A percentile compares a stretch with the other conserved stretches of the same genome.
These are phyloP conservation scores for Cryptoblepharus egeriae DNA, from an alignment of 2,797 vertebrate species.

Conservation along the genomic window DNA sequence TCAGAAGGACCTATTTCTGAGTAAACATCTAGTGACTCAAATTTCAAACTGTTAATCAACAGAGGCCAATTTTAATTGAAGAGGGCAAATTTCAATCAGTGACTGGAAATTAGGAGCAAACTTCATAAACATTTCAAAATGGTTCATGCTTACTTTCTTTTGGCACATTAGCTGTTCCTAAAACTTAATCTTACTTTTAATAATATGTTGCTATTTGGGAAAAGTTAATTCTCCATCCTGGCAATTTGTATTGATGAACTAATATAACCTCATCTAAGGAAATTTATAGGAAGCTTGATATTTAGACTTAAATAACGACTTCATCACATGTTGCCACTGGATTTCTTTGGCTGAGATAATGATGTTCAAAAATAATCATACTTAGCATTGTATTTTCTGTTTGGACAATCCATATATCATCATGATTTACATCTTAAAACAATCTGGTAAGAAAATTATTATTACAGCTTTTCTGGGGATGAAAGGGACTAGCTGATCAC, in stretches of 20 bases:
- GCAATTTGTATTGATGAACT: slow-evolving; percentile 4
- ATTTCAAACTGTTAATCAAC: neutral
- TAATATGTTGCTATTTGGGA: slow-evolving; percentile 13
- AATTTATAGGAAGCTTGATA: neutral
- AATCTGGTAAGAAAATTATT: too few species aligned
- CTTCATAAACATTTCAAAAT: neutral
- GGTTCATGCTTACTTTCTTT: neutral
- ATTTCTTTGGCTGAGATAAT: neutral
- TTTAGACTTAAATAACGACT: neutral
- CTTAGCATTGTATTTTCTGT: too few species aligned
- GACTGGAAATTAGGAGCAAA: neutral
- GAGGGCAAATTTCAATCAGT: neutral
- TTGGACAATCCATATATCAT: too few species aligned
- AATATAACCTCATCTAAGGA: neutral
- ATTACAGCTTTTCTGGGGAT: too few species aligned
- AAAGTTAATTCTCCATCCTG: neutral
- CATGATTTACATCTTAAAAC: too few species aligned
- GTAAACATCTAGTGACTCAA: neutral
- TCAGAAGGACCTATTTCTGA: neutral
- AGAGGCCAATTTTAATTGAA: neutral
- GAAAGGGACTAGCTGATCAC: too few species aligned
- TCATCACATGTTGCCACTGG: neutral
- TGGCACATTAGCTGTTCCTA: neutral
- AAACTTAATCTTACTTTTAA: neutral
- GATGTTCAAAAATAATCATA: too few species aligned